Percentiles rank a stretch among this genome's conserved stretches.
Conservation (phyloP, 2,113 vertebrate genomes). For the Furnarius figulus region DNA sequence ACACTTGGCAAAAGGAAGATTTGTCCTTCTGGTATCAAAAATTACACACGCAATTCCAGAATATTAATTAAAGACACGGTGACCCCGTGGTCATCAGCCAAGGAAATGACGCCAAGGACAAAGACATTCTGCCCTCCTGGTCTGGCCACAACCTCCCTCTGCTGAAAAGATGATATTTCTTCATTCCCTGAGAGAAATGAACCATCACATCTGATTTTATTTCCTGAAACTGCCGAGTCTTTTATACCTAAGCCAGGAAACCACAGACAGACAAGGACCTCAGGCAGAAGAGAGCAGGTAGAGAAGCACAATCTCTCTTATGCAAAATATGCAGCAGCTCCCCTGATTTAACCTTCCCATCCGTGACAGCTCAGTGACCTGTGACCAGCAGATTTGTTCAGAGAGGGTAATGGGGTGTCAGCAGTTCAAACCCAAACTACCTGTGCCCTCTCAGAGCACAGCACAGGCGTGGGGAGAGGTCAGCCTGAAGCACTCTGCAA, state of each 20-base stretch:
- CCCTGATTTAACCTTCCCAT: neutral
- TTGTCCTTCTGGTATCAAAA: neutral
- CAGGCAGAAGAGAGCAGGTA: neutral
- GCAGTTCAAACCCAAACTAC: neutral
- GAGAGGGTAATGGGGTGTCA: neutral
- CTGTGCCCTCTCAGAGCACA: neutral
- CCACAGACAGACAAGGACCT: neutral
- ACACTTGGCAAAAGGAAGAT: neutral
- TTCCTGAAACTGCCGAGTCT: neutral
- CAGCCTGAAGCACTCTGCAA: neutral
- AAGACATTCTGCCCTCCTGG: neutral
- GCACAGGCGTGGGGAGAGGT: neutral
- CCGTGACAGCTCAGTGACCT: neutral
- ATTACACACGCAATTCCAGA: neutral
- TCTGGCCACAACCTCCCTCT: neutral
- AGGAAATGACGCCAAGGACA: neutral
- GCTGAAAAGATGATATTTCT: neutral
- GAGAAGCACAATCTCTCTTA: neutral
- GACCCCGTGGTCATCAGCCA: neutral
- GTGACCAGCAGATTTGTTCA: fast-evolving
- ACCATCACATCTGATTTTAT: neutral
- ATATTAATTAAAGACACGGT: neutral
- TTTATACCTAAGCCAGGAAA: neutral
- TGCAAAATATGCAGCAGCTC: fast-evolving
- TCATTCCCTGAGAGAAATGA: neutral